Evolutionary conservation across 2,797 vertebrate species (phyloP), one percentile per base, ranked within the genome.

Genomic region (Percopsis omiscomaycus): DNA sequence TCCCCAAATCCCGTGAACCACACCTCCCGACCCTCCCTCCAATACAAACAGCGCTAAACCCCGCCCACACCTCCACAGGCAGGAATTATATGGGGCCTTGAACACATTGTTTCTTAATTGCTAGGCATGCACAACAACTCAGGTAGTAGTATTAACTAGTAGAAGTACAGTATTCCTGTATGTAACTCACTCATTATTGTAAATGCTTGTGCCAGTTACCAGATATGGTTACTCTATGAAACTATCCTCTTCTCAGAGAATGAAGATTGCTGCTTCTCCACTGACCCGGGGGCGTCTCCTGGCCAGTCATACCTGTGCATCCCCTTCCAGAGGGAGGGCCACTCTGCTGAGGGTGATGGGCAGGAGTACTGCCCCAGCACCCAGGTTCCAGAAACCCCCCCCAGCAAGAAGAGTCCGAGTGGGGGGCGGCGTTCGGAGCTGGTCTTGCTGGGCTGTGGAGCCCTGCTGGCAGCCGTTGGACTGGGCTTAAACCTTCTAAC

Each of bases 221-320:
- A 5, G 13, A 11, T 10, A 8, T 29, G 1, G 13, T 75, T 74
- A 73, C 3, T 57, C 1, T 10, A 12, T 32, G 2, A 10, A 6
- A 32, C 16, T 12, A n/a, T 32, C 27, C 52, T 64, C 59, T 28
- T 27, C 70, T 46, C 75, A 98, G 96, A 98, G 78, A 95, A 97
- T 69, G 95, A 96, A 88, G 95, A 96, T 82, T 92, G 89, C 0
- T 94, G 94, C 85, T 92, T 92, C 88, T 85, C 89, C 13, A 81
- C 87, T 27, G 92, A 94, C 46, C 85, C 91, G n/a, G 93, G 91
- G 61, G 85, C 77, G 27, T 90, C 88, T 32, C 87, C 95, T 69
- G 92, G 89, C 87, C 94, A 95, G 84, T 94, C 97, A 85, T 98
- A 98, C 94, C 96, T 98, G 92, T 96, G 95, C 89, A 93, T 96